Percentiles rank a stretch among this genome's conserved stretches.
Evolutionary conservation across 2,797 vertebrate genomes (phyloP).

Genomic region (Enoplosus armatus): DNA sequence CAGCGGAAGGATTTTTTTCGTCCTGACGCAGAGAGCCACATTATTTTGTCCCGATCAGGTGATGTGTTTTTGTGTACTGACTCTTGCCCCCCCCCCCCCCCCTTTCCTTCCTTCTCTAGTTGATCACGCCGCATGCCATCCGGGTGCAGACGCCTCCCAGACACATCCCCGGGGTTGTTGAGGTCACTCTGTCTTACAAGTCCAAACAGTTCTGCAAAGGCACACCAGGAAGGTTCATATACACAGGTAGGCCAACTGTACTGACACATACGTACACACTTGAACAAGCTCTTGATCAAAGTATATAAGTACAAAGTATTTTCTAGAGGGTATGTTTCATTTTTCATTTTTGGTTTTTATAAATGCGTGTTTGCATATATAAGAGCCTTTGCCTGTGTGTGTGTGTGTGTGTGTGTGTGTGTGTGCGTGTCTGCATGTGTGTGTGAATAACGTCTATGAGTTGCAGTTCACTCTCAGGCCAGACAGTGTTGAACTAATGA

Average conservation of each 20-base stretch:
- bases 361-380: slow-evolving; percentile 21
- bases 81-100: neutral
- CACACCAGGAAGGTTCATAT: slow-evolving; percentile 97
- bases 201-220: slow-evolving; percentile 99
- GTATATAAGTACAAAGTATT: no score
- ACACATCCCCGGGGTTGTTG: slow-evolving; percentile 93
- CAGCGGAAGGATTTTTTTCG: neutral
- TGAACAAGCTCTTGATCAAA: neutral
- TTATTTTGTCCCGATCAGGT: neutral
- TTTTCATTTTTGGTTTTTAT: slow-evolving; percentile 4
- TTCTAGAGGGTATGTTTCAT: neutral
- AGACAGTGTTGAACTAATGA: slow-evolving; percentile 84
- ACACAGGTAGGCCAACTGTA: slow-evolving; percentile 89
- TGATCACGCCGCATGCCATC: slow-evolving; percentile 87
- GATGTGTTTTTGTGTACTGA: slow-evolving; percentile 20
- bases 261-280: slow-evolving; percentile 17
- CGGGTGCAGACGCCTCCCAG: slow-evolving; percentile 87
- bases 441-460: slow-evolving; percentile 39
- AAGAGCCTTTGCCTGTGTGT: neutral
- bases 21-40: neutral
- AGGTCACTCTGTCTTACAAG: slow-evolving; percentile 99
- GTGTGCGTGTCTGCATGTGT: slow-evolving; percentile 7
- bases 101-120: slow-evolving; percentile 58
- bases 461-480: slow-evolving; percentile 77
- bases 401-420: slow-evolving; percentile 18